phyloP scores from a whole-genome alignment of 1,140 invertebrate genomes.

The Calosoma granatense region DNA sequence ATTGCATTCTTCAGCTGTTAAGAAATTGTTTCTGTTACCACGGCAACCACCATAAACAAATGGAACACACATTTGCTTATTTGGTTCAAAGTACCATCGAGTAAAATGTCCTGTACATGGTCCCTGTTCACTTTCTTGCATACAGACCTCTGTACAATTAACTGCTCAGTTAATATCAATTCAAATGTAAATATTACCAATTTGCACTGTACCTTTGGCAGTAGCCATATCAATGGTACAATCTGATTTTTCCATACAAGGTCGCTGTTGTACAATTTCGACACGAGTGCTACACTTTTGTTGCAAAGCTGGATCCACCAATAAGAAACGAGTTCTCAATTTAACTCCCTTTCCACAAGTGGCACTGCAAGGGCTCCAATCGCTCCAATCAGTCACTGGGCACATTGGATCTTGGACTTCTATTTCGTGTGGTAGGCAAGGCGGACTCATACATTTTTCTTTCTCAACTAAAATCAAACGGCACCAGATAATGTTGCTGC shows the following conservation, averaged over 20 bases:
- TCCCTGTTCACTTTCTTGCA: conserved; percentile 58
- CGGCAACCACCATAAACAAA: conserved; percentile 85
- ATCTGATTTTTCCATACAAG: conserved; percentile 51
- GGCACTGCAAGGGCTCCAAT: conserved; percentile 64
- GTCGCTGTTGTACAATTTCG: conserved; percentile 48
- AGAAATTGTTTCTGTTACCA: conserved; percentile 84
- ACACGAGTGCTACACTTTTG: conserved; percentile 47
- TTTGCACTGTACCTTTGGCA: conserved; percentile 48
- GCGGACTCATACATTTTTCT: conserved; percentile 60
- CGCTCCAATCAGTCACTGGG: conserved; percentile 56
- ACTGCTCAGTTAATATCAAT: not conserved
- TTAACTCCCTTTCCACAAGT: conserved; percentile 59
- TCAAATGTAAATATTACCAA: not conserved
- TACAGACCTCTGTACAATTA: conserved; percentile 56
- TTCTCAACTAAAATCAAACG: conserved; percentile 46
- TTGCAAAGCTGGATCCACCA: conserved; percentile 47
- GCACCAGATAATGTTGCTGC: conserved; percentile 5
- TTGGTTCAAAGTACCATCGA: conserved; percentile 71
- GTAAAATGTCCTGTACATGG: conserved; percentile 74
- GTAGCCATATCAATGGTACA: conserved; percentile 61
- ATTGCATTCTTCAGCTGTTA: conserved; percentile 64
- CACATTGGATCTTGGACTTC: conserved; percentile 49
- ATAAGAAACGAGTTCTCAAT: conserved; percentile 56
- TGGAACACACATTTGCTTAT: conserved; percentile 60
- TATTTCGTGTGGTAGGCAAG: conserved; percentile 43